These are phyloP conservation scores for Stichopus chloronotus DNA, from an alignment of 35 echinoderm and acorn worm species.

Conservation along the genomic window DNA sequence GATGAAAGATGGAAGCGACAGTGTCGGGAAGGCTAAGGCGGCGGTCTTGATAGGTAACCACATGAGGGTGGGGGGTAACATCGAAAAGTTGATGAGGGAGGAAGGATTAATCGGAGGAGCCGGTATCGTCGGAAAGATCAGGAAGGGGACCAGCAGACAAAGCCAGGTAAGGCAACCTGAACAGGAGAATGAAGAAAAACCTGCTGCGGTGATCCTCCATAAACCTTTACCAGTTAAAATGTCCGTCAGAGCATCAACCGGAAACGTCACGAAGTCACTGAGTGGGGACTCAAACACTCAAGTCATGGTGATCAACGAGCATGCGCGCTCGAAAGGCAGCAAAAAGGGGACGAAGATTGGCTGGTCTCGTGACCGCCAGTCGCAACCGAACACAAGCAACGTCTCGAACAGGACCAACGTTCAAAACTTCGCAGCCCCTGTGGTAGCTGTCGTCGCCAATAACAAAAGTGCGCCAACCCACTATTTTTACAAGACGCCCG, in stretches of 20 bases:
- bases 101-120: slow-evolving; percentile 43
- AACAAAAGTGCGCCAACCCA: not conserved
- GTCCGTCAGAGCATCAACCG: not conserved
- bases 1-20: not conserved
- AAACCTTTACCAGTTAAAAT: not conserved
- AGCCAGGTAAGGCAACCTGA: not conserved
- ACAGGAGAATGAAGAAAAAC: not conserved
- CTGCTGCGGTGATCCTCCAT: not conserved
- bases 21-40: not conserved
- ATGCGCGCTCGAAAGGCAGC: not conserved
- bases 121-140: not conserved
- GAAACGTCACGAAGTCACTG: not conserved
- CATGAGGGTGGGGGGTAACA: not conserved
- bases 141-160: not conserved
- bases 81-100: slow-evolving; percentile 25
- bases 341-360: not conserved
- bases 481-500: slow-evolving; percentile 31
- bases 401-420: not conserved
- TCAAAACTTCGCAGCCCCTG: not conserved
- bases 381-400: not conserved
- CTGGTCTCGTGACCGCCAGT: not conserved
- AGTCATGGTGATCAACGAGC: slow-evolving; percentile 17
- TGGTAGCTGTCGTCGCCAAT: not conserved
- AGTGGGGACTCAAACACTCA: not conserved
- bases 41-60: slow-evolving; percentile 12